phyloP scores from a whole-genome alignment of 2,888 invertebrate genomes.

The Auanema sp. region DNA sequence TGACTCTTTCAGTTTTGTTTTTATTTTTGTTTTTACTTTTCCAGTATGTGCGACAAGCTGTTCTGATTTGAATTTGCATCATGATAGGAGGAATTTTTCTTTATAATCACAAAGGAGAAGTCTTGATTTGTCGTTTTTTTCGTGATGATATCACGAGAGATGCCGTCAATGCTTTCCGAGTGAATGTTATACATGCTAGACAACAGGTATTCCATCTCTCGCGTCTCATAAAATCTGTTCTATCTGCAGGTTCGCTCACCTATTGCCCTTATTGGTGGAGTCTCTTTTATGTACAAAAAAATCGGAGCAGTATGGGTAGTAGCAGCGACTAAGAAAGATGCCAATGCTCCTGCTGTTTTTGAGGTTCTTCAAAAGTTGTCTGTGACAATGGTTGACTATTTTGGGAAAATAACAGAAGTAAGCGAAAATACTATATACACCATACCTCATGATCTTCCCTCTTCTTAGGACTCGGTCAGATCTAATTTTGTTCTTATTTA shows the following conservation, averaged over 20 bases:
- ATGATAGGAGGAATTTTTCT: constrained; percentile 99
- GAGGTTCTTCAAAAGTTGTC: constrained; percentile 91
- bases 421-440: background rate
- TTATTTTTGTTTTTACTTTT: constrained; percentile 1
- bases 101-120: constrained; percentile 88
- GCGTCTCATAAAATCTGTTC: background rate
- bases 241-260: constrained; percentile 81
- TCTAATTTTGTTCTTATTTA: constrained; percentile 99
- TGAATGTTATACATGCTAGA: constrained; percentile 97
- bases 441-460: background rate
- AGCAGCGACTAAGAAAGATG: constrained; percentile 98
- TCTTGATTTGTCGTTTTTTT: constrained; percentile 95
- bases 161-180: constrained; percentile 97
- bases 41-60: background rate
- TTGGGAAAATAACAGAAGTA: constrained; percentile 92
- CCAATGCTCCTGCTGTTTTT: constrained; percentile 91
- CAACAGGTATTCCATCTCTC: constrained; percentile 74
- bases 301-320: constrained; percentile 98
- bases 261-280: constrained; percentile 96
- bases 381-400: constrained; percentile 95
- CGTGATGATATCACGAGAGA: constrained; percentile 93
- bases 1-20: background rate
- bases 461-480: constrained; percentile 84
- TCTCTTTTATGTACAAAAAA: constrained; percentile 98
- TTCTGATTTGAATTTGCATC: constrained; percentile 28